Conservation (phyloP, 2,113 vertebrate genomes). For the Nothocercus julius region DNA sequence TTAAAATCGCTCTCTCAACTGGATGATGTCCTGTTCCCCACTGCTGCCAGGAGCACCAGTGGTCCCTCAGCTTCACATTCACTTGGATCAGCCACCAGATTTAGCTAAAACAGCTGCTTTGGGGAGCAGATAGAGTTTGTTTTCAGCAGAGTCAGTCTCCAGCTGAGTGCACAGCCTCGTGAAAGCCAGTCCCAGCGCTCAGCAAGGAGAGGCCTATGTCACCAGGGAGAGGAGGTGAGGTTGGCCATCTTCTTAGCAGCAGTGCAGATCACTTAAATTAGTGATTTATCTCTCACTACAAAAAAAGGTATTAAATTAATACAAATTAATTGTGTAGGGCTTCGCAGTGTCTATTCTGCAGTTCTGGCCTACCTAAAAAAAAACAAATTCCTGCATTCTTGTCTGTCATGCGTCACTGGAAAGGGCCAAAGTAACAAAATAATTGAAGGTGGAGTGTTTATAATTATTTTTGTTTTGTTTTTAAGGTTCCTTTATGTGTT, state of each 20-base stretch:
- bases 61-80: neutral
- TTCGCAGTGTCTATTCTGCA: neutral
- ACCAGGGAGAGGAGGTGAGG: neutral
- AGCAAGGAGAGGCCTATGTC: neutral
- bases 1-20: neutral
- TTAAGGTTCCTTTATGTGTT: neutral
- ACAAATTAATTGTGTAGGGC: neutral
- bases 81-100: neutral
- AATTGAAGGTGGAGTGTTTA: neutral
- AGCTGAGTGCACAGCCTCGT: neutral
- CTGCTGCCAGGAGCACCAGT: neutral
- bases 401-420: neutral
- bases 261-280: neutral
- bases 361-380: neutral
- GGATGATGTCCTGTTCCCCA: neutral
- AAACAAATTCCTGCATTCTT: neutral
- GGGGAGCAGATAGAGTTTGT: neutral
- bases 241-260: neutral
- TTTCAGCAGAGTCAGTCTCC: neutral
- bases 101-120: neutral
- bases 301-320: neutral
- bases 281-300: neutral
- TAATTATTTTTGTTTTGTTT: neutral
- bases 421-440: neutral
- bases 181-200: neutral